Evolutionary conservation across 2,888 invertebrate genomes (phyloP).

Genomic region (Lymantria dispar): DNA sequence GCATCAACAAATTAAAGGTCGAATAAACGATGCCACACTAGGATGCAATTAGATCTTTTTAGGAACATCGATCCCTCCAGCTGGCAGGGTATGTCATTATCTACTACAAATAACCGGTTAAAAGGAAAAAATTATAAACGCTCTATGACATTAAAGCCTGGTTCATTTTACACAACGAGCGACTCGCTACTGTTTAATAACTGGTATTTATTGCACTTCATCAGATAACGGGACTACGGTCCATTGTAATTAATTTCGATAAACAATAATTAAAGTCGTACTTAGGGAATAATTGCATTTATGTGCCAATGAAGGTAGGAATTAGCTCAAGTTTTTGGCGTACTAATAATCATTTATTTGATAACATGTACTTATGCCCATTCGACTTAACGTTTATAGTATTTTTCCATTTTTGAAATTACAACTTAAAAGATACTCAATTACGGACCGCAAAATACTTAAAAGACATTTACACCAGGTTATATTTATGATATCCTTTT

Average conservation of each 20-base stretch:
- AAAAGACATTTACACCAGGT: too few species aligned
- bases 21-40: slow-evolving; percentile 53
- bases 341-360: too few species aligned
- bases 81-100: slow-evolving; percentile 46
- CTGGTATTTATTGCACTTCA: slow-evolving; percentile 33
- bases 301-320: too few species aligned
- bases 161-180: slow-evolving; percentile 20
- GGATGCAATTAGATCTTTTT: slow-evolving; percentile 59
- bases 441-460: too few species aligned
- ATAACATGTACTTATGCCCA: too few species aligned
- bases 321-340: too few species aligned
- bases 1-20: slow-evolving; percentile 67
- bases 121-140: slow-evolving; percentile 10
- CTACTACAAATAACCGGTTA: slow-evolving; percentile 34
- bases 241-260: not conserved
- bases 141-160: slow-evolving; percentile 24
- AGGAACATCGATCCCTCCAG: slow-evolving; percentile 29
- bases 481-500: too few species aligned
- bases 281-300: too few species aligned
- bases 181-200: slow-evolving; percentile 42
- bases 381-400: too few species aligned
- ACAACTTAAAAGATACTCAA: too few species aligned
- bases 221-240: not conserved
- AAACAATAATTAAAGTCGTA: too few species aligned
- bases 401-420: too few species aligned